Conservation (phyloP, 2,113 vertebrate genomes). For the Esox niger region DNA sequence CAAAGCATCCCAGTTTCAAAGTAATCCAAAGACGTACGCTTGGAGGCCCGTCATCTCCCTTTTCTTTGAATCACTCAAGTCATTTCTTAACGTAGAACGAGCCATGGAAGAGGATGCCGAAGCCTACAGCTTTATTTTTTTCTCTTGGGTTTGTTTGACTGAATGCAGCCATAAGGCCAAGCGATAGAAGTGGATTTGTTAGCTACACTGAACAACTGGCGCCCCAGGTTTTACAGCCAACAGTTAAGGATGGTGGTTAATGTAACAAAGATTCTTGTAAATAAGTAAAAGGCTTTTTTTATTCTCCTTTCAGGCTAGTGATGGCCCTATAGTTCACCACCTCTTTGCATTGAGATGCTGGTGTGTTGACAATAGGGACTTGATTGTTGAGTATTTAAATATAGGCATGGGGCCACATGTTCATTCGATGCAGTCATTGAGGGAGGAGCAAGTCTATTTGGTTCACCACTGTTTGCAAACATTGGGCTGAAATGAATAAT, state of each 20-base stretch:
- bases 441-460: not conserved
- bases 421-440: not conserved
- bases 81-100: constrained; percentile 10
- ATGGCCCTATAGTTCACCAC: constrained; percentile 25
- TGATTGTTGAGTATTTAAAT: not conserved
- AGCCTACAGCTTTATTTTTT: not conserved
- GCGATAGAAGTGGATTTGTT: not conserved
- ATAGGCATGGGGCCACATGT: not conserved
- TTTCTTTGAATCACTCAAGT: constrained; percentile 1
- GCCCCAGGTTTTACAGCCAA: not conserved
- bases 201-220: not conserved
- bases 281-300: constrained; percentile 32
- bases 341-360: constrained; percentile 16
- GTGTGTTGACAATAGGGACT: not conserved
- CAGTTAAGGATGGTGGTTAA: constrained; percentile 10
- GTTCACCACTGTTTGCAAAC: not conserved
- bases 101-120: not conserved
- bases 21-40: constrained; percentile 42
- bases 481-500: constrained; percentile 23
- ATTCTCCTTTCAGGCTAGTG: constrained; percentile 24
- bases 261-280: constrained; percentile 15
- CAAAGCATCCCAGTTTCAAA: constrained; percentile 50
- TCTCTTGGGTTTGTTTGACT: too few species aligned
- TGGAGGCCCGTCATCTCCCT: constrained; percentile 11
- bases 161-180: not conserved